Evolutionary conservation across 1,140 invertebrate genomes (phyloP).

Genomic region (Bombus soroeensis): DNA sequence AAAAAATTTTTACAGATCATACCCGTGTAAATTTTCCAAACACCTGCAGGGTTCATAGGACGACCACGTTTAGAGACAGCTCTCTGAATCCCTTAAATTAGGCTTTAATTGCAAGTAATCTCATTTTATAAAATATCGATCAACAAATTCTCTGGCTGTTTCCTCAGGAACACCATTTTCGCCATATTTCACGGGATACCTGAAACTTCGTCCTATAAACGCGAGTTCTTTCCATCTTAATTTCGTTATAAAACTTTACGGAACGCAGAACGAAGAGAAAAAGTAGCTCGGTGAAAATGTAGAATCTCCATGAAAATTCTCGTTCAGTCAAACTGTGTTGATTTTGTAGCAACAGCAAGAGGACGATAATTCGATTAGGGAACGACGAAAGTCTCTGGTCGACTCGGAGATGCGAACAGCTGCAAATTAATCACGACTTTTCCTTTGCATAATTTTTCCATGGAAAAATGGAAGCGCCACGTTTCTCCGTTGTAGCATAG

Average conservation of each 20-base stretch:
- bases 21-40: too few species aligned
- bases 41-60: not conserved
- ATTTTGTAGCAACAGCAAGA: not conserved
- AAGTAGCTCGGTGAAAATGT: too few species aligned
- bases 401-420: not conserved
- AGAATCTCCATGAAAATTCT: not conserved
- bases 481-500: not conserved
- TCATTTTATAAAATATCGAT: not conserved
- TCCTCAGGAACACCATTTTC: not conserved
- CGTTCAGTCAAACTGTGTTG: not conserved
- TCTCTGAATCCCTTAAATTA: not conserved
- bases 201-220: not conserved
- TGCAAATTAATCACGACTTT: not conserved
- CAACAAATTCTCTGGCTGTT: not conserved
- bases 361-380: not conserved
- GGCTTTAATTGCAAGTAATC: not conserved
- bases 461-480: not conserved
- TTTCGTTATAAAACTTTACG: not conserved
- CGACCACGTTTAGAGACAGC: not conserved
- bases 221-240: not conserved
- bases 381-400: not conserved
- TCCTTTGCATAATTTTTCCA: constrained; percentile 12
- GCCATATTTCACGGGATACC: not conserved
- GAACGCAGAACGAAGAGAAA: not conserved
- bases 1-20: too few species aligned